Evolutionary conservation across 2,113 vertebrate species (phyloP).

Genomic region (Oenanthe oenanthe): DNA sequence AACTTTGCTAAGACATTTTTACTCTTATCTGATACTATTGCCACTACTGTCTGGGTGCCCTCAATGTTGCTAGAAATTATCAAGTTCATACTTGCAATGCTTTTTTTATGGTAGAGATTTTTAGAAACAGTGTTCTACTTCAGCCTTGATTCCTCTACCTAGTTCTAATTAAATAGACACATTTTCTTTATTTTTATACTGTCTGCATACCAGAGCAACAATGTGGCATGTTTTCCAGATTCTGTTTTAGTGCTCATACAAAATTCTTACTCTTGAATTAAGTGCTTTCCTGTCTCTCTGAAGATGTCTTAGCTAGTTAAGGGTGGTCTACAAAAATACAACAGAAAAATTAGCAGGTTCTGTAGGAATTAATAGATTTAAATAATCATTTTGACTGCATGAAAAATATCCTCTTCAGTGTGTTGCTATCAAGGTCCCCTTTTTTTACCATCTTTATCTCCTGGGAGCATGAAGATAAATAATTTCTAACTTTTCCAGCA

Average conservation of each 20-base stretch:
- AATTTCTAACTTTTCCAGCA: neutral
- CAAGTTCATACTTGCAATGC: neutral
- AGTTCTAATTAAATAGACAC: neutral
- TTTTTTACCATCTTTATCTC: neutral
- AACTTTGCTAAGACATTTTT: neutral
- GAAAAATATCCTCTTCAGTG: neutral
- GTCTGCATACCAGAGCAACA: neutral
- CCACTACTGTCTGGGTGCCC: neutral
- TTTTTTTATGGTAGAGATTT: neutral
- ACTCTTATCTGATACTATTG: neutral
- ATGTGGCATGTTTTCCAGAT: neutral
- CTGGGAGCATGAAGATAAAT: neutral
- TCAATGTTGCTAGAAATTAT: neutral
- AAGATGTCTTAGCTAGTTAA: neutral
- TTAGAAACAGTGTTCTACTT: neutral
- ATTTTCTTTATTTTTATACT: neutral
- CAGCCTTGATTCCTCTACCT: neutral
- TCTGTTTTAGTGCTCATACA: neutral
- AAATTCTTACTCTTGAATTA: neutral
- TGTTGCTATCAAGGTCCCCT: accelerated
- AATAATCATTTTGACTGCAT: neutral
- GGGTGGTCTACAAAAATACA: neutral
- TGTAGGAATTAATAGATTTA: neutral
- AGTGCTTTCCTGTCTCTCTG: neutral
- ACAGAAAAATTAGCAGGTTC: neutral